Evolutionary conservation across 2,797 vertebrate genomes (phyloP).

Genomic region (Galago senegalensis): DNA sequence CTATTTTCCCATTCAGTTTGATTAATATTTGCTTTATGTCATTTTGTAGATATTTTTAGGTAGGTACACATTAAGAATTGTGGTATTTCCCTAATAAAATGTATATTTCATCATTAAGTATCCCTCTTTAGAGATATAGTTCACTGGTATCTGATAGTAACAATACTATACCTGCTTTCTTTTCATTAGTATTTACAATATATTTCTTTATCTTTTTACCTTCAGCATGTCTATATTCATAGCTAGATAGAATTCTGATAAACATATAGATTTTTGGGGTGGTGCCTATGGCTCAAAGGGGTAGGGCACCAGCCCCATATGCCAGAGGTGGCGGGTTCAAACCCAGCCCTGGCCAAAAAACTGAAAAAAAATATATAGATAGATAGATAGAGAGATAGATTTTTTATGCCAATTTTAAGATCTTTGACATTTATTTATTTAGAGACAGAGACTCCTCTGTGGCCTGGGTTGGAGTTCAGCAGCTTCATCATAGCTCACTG

Average conservation of each 20-base stretch:
- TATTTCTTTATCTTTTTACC: not conserved
- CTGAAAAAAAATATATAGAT: too few species aligned
- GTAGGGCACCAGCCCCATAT: too few species aligned
- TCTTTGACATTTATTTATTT: not conserved
- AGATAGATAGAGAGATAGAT: too few species aligned
- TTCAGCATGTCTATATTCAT: not conserved
- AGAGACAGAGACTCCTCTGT: not conserved
- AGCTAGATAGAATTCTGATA: not conserved
- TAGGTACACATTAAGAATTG: not conserved
- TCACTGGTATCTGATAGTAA: not conserved
- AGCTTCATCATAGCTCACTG: not conserved
- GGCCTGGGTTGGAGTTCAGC: not conserved
- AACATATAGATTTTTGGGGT: not conserved
- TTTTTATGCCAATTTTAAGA: not conserved
- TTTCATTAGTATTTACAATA: not conserved
- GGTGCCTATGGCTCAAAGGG: too few species aligned
- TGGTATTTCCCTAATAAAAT: not conserved
- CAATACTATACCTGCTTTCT: not conserved
- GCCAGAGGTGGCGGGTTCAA: too few species aligned
- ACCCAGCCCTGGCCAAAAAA: too few species aligned
- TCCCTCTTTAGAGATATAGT: not conserved
- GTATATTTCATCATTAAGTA: not conserved
- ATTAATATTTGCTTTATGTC: constrained; percentile 28
- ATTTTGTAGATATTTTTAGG: not conserved
- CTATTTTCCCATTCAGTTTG: not conserved